Evolutionary conservation across 2,113 vertebrate genomes (phyloP).

Genomic region (Nothobranchius kuhntae): DNA sequence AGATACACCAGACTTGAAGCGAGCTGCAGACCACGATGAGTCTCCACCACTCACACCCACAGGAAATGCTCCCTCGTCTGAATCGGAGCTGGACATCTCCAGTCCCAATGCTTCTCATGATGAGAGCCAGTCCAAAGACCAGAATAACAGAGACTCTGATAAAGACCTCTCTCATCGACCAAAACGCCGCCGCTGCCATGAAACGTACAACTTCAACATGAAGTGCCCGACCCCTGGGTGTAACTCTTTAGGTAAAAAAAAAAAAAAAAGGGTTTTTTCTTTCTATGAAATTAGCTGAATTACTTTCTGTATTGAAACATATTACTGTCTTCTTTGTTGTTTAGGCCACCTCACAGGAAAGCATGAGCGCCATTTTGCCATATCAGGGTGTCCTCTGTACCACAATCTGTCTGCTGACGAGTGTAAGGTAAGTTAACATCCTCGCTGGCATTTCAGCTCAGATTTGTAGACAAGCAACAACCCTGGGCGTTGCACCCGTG

Average conservation of each 20-base stretch:
- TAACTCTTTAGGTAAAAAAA: slow-evolving; percentile 89
- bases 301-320: not conserved
- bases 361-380: slow-evolving; percentile 97
- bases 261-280: too few species aligned
- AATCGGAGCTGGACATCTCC: slow-evolving; percentile 98
- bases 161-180: slow-evolving; percentile 96
- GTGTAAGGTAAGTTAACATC: slow-evolving; percentile 85
- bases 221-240: slow-evolving; percentile 97
- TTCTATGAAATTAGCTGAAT: too few species aligned
- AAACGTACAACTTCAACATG: slow-evolving; percentile 99
- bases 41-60: slow-evolving; percentile 97
- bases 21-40: slow-evolving; percentile 90
- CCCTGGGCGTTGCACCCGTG: too few species aligned
- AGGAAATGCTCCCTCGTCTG: slow-evolving; percentile 97
- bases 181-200: slow-evolving; percentile 96
- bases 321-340: not conserved
- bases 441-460: not conserved
- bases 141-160: slow-evolving; percentile 91
- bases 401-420: slow-evolving; percentile 98
- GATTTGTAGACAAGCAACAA: not conserved
- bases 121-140: slow-evolving; percentile 93
- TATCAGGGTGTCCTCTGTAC: slow-evolving; percentile 96
- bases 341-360: slow-evolving; percentile 96
- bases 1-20: slow-evolving; percentile 87
- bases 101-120: slow-evolving; percentile 96